Evolutionary conservation across 2,113 vertebrate species (phyloP).

Genomic region (Epinephelus cyanopodus): DNA sequence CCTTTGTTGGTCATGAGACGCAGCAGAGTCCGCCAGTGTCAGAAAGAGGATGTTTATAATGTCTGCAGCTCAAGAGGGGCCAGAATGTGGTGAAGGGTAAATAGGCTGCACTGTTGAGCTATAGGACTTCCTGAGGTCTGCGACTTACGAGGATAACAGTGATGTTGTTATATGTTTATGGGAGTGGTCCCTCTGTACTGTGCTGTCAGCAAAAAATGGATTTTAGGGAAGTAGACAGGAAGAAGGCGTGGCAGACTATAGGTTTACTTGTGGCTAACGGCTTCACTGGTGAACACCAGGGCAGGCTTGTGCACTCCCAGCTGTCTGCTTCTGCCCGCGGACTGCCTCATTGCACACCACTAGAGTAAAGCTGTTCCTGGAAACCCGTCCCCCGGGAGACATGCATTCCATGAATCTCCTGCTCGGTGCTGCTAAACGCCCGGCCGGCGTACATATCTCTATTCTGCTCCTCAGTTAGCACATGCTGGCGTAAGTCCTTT

Average conservation of each 20-base stretch:
- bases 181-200: constrained; percentile 40
- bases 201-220: constrained; percentile 61
- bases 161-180: constrained; percentile 15
- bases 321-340: constrained; percentile 38
- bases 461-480: constrained; percentile 31
- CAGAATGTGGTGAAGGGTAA: constrained; percentile 27
- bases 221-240: constrained; percentile 63
- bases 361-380: constrained; percentile 74
- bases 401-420: constrained; percentile 70
- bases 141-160: background rate
- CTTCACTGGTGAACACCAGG: constrained; percentile 42
- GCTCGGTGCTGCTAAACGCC: constrained; percentile 38
- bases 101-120: constrained; percentile 18
- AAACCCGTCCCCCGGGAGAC: constrained; percentile 55
- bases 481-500: constrained; percentile 50
- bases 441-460: constrained; percentile 37
- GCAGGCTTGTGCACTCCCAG: constrained; percentile 36
- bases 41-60: constrained; percentile 49
- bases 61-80: constrained; percentile 24
- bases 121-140: constrained; percentile 20
- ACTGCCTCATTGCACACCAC: constrained; percentile 47
- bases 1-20: constrained; percentile 23
- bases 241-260: constrained; percentile 42
- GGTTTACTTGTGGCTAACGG: constrained; percentile 40
- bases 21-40: constrained; percentile 3